Base-by-base conservation (phyloP, 23 tunicate genomes). In the Oikopleura dioica region DNA sequence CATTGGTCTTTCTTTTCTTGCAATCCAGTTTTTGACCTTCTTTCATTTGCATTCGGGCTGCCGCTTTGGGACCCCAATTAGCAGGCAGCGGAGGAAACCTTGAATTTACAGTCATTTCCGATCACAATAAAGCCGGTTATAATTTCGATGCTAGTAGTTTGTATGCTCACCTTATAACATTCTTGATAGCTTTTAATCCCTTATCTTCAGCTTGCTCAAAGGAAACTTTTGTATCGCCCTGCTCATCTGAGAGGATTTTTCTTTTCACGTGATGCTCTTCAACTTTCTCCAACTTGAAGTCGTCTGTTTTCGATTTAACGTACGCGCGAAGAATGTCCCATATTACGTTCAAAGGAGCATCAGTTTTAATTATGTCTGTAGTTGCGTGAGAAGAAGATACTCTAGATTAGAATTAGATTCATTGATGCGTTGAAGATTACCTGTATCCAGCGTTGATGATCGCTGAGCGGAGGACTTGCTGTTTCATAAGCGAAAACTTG, bases 1-100 rank as follows among this genome's bases (percentile, higher is more conserved):
- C 55, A 44, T 9, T 21, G 9, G 55, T 21, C 55, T 44, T 44
- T 44, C 21, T 9, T 44, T 44, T 44, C 55, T 44, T 44, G 9
- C 21, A 9, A 44, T 44, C 55, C 21, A 44, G 55, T 44, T 44
- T 44, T 44, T 9, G 9, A 21, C 21, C 55, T 21, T 44, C 21
- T 9, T 44, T 21, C 9, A 44, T 9, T 44, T 44, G 55, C 55
- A 44, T 44, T 9, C 55, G 55, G 55, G 97, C 97, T 36, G 82
- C 67, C n/a, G 97, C 80, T 76, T 91, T 91, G 1, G 97, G 97
- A 0, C 97, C 97, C 97, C 97, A 91, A 38, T 86, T 79, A 0
- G 81, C 51, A 12, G 97, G 97, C 84, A 86, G 51, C 36, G 58
- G 68, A 0, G 97, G 97, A 78, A 91, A 91, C 78, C 97, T 37